Base-by-base conservation (phyloP, 2,797 vertebrate genomes). In the Darevskia nairensis region DNA sequence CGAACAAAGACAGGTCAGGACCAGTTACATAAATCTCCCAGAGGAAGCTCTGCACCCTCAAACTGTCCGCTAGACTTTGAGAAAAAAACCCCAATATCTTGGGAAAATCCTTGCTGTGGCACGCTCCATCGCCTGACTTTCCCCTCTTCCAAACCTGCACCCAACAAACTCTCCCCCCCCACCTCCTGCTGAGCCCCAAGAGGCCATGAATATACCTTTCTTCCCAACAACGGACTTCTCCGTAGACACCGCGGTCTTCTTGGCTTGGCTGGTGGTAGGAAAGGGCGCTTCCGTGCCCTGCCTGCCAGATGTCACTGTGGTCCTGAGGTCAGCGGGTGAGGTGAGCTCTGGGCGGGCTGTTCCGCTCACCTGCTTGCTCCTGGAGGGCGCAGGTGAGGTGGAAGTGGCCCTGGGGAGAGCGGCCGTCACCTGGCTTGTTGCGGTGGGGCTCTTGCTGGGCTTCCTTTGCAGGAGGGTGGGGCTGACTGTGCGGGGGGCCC, bases 401-500 rank as follows among this genome's bases (percentile, higher is more conserved):
- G 17, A 3, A 0, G 77, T 13, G 2, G 25, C 15, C 1, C 2
- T 10, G 0, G 2, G 9, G 77, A 83, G 77, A 6, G 15, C 0
- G 1, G 32, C 13, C 0, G 87, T 85, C 8, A 17, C n/a, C 46
- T 29, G 13, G 64, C 66, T 66, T 4, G n/a, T 27, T 0, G 2
- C 0, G 27, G 64, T 6, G 55, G 29, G 19, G 61, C 21, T 11
- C 21, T 19, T 71, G 81, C 23, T 6, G 0, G 32, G 29, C 41
- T 35, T 85, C 68, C 75, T 39, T 23, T 15, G 55, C n/a, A 21
- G 41, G 3, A 2, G 69, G 4, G n/a, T 66, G 10, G 83, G 55
- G n/a, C 29, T 46, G 23, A 13, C 41, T 0, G 17, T 50, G 78
- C 7, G 88, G 41, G 59, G n/a, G 6, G 25, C 83, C 27, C 88